Evolutionary conservation across 2,797 vertebrate genomes (phyloP), one percentile per base, ranked within the genome.

Genomic region (Halcyon chelicuti): DNA sequence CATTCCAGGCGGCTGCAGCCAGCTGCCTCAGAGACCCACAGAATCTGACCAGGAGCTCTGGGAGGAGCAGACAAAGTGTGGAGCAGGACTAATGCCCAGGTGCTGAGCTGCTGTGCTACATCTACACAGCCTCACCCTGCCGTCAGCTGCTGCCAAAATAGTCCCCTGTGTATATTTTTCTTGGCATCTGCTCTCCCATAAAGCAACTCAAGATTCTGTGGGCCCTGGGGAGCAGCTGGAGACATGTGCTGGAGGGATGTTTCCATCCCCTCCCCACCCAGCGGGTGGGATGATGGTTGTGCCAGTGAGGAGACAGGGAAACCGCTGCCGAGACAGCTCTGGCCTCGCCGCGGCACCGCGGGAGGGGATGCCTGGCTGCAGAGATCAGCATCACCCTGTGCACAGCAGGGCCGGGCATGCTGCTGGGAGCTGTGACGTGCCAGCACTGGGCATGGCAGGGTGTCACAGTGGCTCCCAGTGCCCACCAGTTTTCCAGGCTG

Each of bases 51-150:
- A 39, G 83, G 46, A 88, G 18, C 25, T 54, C 8, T 2, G 46
- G 21, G 42, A 80, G n/a, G 28, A 3, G 0, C 63, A 67, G 63
- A 57, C 5, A 63, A 3, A 54, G n/a, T 3, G 5, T 22, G 44
- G 63, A 79, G 60, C 0, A 0, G 51, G 35, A 79, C 25, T 49
- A 79, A 60, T 0, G 0, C 20, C 28, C 52, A 22, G 63, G 49
- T 49, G 37, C 37, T 71, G 63, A 82, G 58, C 52, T 65, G 82
- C 37, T 71, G 67, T 39, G 49, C 57, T 61, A 0, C 3, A 28
- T 4, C 46, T 46, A 7, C 31, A 16, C 51, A 85, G 67, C 28
- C 63, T 73, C 70, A 63, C 31, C 60, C 77, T 76, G 16, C 72
- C 44, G 55, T 14, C 20, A 67, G 33, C 21, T 52, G 61, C 62